Conservation (phyloP, 2,797 vertebrate species). For the Hippopotamyrus pictus region DNA sequence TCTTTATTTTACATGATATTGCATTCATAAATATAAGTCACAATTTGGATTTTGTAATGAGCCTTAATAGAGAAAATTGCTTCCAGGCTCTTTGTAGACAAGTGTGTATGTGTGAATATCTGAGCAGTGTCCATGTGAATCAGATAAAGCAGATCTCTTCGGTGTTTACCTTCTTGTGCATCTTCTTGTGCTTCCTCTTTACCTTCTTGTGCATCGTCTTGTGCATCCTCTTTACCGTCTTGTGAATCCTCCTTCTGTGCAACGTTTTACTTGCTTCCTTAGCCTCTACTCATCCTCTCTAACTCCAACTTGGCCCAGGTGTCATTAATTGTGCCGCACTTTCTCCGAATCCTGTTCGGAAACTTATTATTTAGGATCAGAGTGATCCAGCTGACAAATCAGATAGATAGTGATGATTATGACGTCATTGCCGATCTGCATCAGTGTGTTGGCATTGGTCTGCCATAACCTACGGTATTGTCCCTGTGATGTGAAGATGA, state of each 20-base stretch:
- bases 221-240: not conserved
- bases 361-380: not conserved
- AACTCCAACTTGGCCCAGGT: not conserved
- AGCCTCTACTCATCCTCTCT: not conserved
- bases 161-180: not conserved
- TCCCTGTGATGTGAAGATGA: not conserved
- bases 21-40: constrained; percentile 19
- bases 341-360: not conserved
- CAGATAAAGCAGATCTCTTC: not conserved
- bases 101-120: not conserved
- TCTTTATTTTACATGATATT: constrained; percentile 9
- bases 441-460: not conserved
- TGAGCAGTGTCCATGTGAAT: not conserved
- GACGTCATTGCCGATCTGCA: not conserved
- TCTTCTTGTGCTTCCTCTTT: not conserved
- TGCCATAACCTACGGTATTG: not conserved
- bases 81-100: not conserved
- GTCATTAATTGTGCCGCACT: not conserved
- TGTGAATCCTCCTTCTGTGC: not conserved
- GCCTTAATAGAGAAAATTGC: not conserved
- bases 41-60: not conserved
- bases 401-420: not conserved
- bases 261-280: not conserved
- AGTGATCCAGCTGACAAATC: not conserved
- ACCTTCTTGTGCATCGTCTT: not conserved